Conservation (phyloP, 2,888 invertebrate species). For the Willowsia nigromaculata region DNA sequence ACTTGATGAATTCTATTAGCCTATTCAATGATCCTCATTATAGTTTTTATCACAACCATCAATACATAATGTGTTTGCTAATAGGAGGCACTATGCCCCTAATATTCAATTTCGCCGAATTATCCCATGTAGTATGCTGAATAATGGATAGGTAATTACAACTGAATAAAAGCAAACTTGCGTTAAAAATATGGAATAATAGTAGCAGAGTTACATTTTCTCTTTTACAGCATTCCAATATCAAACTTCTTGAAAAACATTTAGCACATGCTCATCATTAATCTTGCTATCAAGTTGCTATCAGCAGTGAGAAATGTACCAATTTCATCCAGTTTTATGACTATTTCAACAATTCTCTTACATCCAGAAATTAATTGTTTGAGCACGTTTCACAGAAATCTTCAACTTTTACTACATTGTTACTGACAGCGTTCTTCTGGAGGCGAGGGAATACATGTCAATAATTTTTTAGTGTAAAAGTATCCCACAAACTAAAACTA, state of each 20-base stretch:
- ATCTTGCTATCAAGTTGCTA: not conserved
- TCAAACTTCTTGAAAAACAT: not conserved
- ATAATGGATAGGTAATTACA: not conserved
- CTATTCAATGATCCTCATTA: not conserved
- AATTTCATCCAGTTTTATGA: not conserved
- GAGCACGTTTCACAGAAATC: not conserved
- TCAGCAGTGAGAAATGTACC: not conserved
- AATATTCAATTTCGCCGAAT: not conserved
- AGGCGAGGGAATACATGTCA: not conserved
- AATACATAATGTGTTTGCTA: not conserved
- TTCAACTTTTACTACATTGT: not conserved
- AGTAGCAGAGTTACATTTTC: not conserved
- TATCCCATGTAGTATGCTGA: not conserved
- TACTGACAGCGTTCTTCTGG: not conserved
- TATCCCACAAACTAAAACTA: not conserved
- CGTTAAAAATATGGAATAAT: not conserved
- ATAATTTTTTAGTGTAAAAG: conserved; percentile 28
- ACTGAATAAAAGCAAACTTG: not conserved
- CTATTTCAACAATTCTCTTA: not conserved
- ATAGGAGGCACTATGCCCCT: not conserved
- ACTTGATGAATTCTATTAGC: not conserved
- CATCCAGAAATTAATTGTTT: conserved; percentile 21
- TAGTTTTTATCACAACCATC: not conserved
- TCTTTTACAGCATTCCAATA: not conserved
- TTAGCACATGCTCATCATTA: conserved; percentile 37